Conservation (phyloP, 2,888 invertebrate species). For the Limnephilus lunatus region DNA sequence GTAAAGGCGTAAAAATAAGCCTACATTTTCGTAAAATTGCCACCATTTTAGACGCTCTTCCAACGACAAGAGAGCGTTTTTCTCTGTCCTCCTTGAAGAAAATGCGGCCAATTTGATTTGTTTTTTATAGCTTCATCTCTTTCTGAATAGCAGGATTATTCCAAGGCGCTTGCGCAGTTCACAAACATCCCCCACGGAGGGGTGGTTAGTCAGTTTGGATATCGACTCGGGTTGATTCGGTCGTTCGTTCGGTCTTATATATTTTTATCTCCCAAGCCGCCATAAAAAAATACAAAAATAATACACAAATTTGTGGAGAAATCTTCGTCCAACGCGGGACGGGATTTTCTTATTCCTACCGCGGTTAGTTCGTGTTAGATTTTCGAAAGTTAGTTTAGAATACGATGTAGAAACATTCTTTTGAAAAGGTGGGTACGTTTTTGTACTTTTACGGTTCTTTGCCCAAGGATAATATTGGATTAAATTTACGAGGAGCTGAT, state of each 20-base stretch:
- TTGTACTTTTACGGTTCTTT: slow-evolving; percentile 27
- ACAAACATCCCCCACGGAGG: slow-evolving; percentile 21
- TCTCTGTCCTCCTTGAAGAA: slow-evolving; percentile 24
- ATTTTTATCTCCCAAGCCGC: slow-evolving; percentile 20
- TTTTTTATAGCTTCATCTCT: slow-evolving; percentile 49
- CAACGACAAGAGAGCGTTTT: background rate
- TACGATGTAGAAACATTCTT: background rate
- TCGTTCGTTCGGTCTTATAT: slow-evolving; percentile 2
- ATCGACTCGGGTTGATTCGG: slow-evolving; percentile 62
- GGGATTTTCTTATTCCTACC: background rate
- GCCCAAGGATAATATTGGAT: slow-evolving; percentile 42
- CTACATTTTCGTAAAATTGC: slow-evolving; percentile 44
- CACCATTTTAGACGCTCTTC: slow-evolving; percentile 7
- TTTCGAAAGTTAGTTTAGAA: background rate
- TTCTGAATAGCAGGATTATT: slow-evolving; percentile 47
- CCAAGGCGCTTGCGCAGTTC: slow-evolving; percentile 44
- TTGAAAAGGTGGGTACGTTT: slow-evolving; percentile 4
- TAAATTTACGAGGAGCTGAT: background rate
- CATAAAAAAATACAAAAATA: slow-evolving; percentile 31
- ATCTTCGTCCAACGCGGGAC: background rate
- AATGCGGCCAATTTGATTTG: slow-evolving; percentile 4
- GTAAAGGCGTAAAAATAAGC: slow-evolving; percentile 25
- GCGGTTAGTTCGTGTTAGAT: background rate
- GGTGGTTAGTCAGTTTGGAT: slow-evolving; percentile 54
- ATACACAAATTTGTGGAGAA: background rate